These are phyloP conservation scores for Glossophaga mutica DNA, from an alignment of 2,797 vertebrate species.

Conservation along the genomic window DNA sequence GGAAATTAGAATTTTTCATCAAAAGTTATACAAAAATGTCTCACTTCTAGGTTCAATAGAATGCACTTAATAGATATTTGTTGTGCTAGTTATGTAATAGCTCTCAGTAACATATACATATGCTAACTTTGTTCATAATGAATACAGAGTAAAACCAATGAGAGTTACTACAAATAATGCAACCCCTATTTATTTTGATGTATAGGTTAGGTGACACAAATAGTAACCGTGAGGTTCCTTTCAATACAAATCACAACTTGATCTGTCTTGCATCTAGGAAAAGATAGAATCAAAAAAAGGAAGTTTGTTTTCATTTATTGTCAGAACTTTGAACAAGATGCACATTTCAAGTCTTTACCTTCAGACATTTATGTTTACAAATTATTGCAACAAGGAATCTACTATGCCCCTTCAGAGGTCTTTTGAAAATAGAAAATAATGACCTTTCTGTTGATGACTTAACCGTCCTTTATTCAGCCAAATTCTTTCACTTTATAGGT, in stretches of 20 bases:
- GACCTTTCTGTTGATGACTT: slow-evolving; percentile 11
- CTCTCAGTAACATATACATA: not conserved
- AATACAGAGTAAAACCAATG: not conserved
- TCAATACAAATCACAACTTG: not conserved
- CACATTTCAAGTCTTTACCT: not conserved
- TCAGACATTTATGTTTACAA: slow-evolving; percentile 29
- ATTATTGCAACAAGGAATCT: not conserved
- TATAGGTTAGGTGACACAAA: not conserved
- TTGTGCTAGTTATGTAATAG: not conserved
- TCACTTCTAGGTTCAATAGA: not conserved
- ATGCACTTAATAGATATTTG: not conserved
- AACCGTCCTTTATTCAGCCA: not conserved
- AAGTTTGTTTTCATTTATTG: not conserved
- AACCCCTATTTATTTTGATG: not conserved
- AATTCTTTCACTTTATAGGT: not conserved
- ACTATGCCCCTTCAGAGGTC: not conserved
- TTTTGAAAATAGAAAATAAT: slow-evolving; percentile 48
- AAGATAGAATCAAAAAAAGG: not conserved
- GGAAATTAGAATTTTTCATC: not conserved
- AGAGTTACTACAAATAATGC: not conserved
- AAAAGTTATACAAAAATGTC: not conserved
- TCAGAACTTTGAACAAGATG: not conserved
- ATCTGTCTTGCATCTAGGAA: not conserved
- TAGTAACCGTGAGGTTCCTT: not conserved
- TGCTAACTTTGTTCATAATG: not conserved